Evolutionary conservation across 2,797 vertebrate genomes (phyloP).

Genomic region (Anabas testudineus): DNA sequence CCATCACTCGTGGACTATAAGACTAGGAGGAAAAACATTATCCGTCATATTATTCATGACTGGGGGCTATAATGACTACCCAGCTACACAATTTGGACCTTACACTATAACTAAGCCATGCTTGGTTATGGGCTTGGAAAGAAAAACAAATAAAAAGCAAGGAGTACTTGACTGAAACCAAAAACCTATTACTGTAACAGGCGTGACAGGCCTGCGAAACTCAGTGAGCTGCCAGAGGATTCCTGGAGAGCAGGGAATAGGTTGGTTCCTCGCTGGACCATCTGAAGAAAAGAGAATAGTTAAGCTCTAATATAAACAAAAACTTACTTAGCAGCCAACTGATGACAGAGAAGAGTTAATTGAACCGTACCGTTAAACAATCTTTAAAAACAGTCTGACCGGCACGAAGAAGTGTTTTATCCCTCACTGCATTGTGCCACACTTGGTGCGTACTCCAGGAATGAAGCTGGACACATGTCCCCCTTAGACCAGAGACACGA

Average conservation of each 20-base stretch:
- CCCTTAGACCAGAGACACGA: constrained; percentile 71
- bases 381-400: not conserved
- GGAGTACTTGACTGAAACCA: not conserved
- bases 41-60: not conserved
- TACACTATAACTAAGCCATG: too few species aligned
- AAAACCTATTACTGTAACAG: constrained; percentile 98
- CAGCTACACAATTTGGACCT: too few species aligned
- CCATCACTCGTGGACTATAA: constrained; percentile 91
- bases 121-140: not conserved
- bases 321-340: not conserved
- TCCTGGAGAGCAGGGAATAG: constrained; percentile 93
- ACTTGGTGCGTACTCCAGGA: constrained; percentile 83
- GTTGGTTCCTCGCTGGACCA: constrained; percentile 85
- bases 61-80: too few species aligned
- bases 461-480: constrained; percentile 87
- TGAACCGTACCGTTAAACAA: not conserved
- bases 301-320: not conserved
- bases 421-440: constrained; percentile 80
- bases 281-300: constrained; percentile 61
- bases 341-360: not conserved
- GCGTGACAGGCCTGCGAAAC: constrained; percentile 97
- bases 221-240: constrained; percentile 93
- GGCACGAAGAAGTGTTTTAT: not conserved
- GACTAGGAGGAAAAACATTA: not conserved
- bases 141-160: not conserved